Conservation (phyloP, 2,113 vertebrate genomes). For the Caretta caretta region DNA sequence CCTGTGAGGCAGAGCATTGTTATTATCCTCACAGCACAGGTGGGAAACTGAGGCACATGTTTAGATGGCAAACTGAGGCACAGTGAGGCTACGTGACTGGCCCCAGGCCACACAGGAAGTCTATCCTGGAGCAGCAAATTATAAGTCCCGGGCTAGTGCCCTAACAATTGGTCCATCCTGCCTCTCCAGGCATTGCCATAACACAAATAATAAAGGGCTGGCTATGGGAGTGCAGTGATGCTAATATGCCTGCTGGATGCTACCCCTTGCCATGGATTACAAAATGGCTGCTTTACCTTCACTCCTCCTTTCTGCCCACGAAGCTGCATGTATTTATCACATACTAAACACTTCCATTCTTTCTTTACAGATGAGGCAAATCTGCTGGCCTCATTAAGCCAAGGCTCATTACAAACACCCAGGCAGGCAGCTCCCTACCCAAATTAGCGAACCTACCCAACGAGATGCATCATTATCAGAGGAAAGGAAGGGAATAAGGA, state of each 20-base stretch:
- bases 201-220: neutral
- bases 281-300: neutral
- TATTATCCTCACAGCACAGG: neutral
- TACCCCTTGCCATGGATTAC: neutral
- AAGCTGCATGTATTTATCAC: neutral
- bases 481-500: neutral
- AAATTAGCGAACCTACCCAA: neutral
- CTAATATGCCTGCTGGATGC: neutral
- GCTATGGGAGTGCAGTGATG: neutral
- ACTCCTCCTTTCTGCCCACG: neutral
- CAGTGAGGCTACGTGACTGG: neutral
- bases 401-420: neutral
- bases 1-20: neutral
- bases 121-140: neutral
- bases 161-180: accelerated
- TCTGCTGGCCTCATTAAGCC: neutral
- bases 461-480: neutral
- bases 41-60: neutral
- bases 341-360: neutral
- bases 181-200: neutral
- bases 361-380: neutral
- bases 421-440: neutral
- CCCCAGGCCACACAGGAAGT: neutral
- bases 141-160: neutral
- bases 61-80: neutral